phyloP scores from a whole-genome alignment of 2,113 vertebrate genomes.

The Pterophyllum scalare region DNA sequence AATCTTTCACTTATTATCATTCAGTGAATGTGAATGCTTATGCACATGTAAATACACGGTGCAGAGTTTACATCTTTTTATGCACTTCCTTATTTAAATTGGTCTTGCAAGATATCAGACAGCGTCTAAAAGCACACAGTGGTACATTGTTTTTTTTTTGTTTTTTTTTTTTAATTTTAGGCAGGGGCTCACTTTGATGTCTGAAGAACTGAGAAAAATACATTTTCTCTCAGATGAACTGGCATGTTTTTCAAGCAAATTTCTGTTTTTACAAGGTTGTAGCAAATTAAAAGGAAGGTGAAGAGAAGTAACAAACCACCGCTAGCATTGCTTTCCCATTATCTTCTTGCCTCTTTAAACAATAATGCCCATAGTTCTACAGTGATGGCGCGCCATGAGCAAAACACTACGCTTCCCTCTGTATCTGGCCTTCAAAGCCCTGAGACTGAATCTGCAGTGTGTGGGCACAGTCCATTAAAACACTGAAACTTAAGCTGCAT shows the following conservation, averaged over 20 bases:
- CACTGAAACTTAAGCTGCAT: slow-evolving; percentile 33
- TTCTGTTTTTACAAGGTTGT: neutral
- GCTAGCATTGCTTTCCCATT: slow-evolving; percentile 14
- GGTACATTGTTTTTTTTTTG: neutral
- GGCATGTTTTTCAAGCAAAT: neutral
- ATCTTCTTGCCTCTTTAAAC: slow-evolving; percentile 22
- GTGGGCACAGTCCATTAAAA: slow-evolving; percentile 47
- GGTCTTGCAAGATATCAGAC: neutral
- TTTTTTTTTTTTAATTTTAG: neutral
- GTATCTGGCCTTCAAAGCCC: slow-evolving; percentile 29
- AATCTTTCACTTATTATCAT: too few species aligned
- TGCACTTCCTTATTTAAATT: fast-evolving
- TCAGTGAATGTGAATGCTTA: too few species aligned
- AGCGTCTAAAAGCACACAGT: neutral
- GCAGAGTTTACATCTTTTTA: neutral
- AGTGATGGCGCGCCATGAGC: slow-evolving; percentile 10
- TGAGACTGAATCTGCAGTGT: slow-evolving; percentile 28
- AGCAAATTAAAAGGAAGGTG: slow-evolving; percentile 8
- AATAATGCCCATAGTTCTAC: slow-evolving; percentile 20
- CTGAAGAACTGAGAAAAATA: neutral
- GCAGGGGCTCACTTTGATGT: neutral
- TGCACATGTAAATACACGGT: fast-evolving
- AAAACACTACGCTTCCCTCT: slow-evolving; percentile 7
- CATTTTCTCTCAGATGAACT: neutral
- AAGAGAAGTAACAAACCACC: neutral